Conservation (phyloP, 2,797 vertebrate species). For the Rhincodon typus region DNA sequence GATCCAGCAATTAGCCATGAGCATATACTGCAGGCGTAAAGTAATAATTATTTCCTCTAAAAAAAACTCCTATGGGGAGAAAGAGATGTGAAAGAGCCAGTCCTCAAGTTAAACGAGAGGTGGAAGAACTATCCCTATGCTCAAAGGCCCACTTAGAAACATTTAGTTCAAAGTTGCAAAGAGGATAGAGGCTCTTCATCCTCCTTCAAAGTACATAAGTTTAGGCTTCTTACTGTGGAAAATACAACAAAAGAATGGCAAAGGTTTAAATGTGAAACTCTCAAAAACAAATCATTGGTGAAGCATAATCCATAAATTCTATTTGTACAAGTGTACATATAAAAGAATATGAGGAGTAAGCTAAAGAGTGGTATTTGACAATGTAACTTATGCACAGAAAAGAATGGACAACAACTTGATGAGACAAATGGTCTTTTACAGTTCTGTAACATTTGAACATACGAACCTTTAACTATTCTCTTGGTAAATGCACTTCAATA, state of each 20-base stretch:
- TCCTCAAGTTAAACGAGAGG: neutral
- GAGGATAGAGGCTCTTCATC: neutral
- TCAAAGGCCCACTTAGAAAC: neutral
- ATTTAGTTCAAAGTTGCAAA: neutral
- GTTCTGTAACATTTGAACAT: neutral
- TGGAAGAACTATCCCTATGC: neutral
- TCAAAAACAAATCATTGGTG: neutral
- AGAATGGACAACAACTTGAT: neutral
- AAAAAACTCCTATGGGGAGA: neutral
- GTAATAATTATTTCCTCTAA: conserved; percentile 3
- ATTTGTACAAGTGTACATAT: neutral
- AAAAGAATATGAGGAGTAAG: neutral
- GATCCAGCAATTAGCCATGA: conserved; percentile 2
- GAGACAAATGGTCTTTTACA: neutral
- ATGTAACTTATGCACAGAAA: neutral
- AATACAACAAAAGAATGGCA: neutral
- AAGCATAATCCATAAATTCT: neutral
- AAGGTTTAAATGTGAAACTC: neutral
- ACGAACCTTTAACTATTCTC: neutral
- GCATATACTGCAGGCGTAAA: neutral
- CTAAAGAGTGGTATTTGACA: neutral
- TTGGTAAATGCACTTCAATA: neutral
- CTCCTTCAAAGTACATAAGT: neutral
- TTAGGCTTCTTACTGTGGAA: neutral
- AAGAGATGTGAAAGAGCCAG: neutral